These are phyloP conservation scores for Odontesthes bonariensis DNA, from an alignment of 2,113 vertebrate species.

Conservation along the genomic window DNA sequence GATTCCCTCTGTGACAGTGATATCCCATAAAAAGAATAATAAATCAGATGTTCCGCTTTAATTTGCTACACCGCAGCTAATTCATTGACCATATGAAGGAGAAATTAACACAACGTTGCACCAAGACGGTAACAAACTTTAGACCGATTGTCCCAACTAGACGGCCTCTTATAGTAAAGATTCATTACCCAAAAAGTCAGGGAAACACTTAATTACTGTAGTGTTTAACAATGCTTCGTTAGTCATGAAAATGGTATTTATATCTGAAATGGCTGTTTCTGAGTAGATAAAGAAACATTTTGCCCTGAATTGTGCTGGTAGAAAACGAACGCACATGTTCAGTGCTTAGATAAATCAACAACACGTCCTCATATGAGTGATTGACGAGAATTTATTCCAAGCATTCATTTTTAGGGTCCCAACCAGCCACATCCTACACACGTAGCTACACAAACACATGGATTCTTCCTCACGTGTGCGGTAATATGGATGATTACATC, in stretches of 20 bases:
- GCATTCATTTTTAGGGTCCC: background rate
- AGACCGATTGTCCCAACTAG: background rate
- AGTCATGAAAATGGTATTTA: background rate
- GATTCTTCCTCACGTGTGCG: background rate
- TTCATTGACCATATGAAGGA: background rate
- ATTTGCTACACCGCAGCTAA: background rate
- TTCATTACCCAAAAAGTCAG: background rate
- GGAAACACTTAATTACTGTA: background rate
- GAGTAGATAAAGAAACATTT: background rate
- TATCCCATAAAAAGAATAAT: background rate
- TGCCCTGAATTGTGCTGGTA: background rate
- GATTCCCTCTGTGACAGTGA: slow-evolving; percentile 6
- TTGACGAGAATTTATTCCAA: background rate
- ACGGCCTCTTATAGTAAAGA: background rate
- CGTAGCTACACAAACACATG: background rate
- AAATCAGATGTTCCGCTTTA: background rate
- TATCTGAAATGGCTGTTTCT: background rate
- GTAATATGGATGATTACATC: slow-evolving; percentile 2
- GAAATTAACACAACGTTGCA: background rate
- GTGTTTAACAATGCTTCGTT: background rate
- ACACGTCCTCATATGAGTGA: background rate
- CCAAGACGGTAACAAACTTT: background rate
- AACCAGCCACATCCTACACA: background rate
- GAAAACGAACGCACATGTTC: no score
- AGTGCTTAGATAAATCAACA: no score